phyloP scores from a whole-genome alignment of 2,888 invertebrate genomes.

The Phytoseiulus persimilis region DNA sequence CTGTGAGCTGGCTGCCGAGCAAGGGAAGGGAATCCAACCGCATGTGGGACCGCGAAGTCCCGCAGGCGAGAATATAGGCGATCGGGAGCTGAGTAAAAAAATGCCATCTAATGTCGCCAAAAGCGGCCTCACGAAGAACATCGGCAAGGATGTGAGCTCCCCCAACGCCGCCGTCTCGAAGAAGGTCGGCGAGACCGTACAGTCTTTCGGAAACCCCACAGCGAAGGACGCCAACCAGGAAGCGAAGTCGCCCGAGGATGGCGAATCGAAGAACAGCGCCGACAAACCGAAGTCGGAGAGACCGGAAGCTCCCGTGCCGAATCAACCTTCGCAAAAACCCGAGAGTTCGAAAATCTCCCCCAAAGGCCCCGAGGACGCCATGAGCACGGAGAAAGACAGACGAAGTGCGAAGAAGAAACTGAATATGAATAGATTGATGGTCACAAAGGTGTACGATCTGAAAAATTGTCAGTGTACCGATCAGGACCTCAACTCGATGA shows the following conservation, averaged over 20 bases:
- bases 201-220: no score
- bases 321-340: neutral
- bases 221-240: no score
- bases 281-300: no score
- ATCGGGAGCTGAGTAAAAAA: neutral
- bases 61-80: neutral
- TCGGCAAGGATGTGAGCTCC: neutral
- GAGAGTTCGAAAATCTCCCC: neutral
- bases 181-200: no score
- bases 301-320: no score
- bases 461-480: neutral
- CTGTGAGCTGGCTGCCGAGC: neutral
- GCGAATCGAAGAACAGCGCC: no score
- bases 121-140: neutral
- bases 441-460: neutral
- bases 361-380: neutral
- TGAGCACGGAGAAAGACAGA: neutral
- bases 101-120: neutral
- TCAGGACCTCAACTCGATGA: neutral
- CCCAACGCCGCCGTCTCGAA: neutral
- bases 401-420: neutral
- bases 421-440: neutral
- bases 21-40: neutral
- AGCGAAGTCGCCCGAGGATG: no score
- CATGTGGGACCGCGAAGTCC: neutral